A percentile compares a stretch with the other conserved stretches of the same genome.
Conservation (phyloP, 2,888 invertebrate species). For the Stenodera caucasica region DNA sequence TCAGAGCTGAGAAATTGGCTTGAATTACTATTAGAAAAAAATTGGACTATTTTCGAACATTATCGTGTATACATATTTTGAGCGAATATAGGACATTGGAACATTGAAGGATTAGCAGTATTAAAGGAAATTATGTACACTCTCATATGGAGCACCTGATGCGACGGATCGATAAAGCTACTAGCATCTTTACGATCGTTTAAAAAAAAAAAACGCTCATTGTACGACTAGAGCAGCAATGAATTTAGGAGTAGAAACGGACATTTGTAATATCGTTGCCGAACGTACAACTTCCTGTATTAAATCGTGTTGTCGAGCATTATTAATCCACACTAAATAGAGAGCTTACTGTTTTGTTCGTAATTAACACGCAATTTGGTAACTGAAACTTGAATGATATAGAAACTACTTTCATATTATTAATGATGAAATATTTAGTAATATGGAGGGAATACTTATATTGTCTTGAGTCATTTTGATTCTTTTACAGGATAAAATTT, state of each 20-base stretch:
- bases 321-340: conserved; percentile 36
- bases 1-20: too few relatives aligned
- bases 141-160: conserved; percentile 35
- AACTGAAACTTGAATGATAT: conserved; percentile 21
- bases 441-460: not conserved
- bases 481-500: not conserved
- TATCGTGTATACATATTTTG: too few relatives aligned
- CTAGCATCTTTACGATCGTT: conserved; percentile 29
- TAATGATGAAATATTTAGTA: not conserved
- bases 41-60: too few relatives aligned
- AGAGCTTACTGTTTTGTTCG: conserved; percentile 33
- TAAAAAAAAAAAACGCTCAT: conserved; percentile 28
- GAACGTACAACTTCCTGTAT: conserved; percentile 27
- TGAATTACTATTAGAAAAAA: too few relatives aligned
- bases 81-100: too few relatives aligned
- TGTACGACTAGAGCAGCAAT: conserved; percentile 8
- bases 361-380: conserved; percentile 34
- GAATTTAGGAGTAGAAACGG: conserved; percentile 10
- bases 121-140: conserved; percentile 39
- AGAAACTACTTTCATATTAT: not conserved
- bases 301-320: conserved; percentile 22
- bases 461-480: not conserved
- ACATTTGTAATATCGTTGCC: conserved; percentile 25
- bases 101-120: conserved; percentile 38
- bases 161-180: conserved; percentile 35